Evolutionary conservation across 2,113 vertebrate species (phyloP), one percentile per base, ranked within the genome.

Genomic region (Catharus minimus): DNA sequence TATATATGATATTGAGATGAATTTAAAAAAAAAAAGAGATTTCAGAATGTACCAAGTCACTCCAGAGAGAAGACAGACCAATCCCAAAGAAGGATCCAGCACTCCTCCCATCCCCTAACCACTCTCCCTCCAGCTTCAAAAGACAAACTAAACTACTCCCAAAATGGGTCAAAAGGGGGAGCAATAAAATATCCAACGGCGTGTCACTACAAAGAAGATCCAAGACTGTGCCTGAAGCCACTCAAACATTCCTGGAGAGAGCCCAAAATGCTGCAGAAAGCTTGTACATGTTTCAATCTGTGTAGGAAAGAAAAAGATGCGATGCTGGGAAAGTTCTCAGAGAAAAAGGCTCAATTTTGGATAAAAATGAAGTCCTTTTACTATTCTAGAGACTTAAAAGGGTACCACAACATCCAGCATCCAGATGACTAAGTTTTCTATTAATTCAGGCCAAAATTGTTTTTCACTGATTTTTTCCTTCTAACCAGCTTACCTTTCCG

Each of bases 41-140:
- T 52, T 73, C 60, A 53, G 27, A 67, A 62, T 19, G 1, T 52
- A 15, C 3, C 11, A 49, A 60, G 26, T 13, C 7, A 28, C 3
- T 8, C 5, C 23, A 72, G 15, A 49, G 19, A 7, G 7, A 91
- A 30, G 9, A 58, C 4, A 67, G 56, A 61, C 1, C 14, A 36
- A 2, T 20, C 1, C 7, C 27, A 26, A 52, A 26, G 6, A 1
- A 14, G 11, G 3, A 49, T 10, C 2, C 9, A 43, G 15, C 2
- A 84, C 13, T 2, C 6, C 12, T n/a, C 5, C 12, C 23, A 24
- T 13, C 6, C 26, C 1, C 2, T 60, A 20, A 36, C 4, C 15
- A 16, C 11, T 33, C 10, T 21, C 5, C 26, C 3, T 9, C 8
- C 56, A 71, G 5, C 6, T 36, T 14, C 47, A 52, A 60, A 76